Evolutionary conservation across 2,888 invertebrate species (phyloP).

Genomic region (Lycophotia porphyrea): DNA sequence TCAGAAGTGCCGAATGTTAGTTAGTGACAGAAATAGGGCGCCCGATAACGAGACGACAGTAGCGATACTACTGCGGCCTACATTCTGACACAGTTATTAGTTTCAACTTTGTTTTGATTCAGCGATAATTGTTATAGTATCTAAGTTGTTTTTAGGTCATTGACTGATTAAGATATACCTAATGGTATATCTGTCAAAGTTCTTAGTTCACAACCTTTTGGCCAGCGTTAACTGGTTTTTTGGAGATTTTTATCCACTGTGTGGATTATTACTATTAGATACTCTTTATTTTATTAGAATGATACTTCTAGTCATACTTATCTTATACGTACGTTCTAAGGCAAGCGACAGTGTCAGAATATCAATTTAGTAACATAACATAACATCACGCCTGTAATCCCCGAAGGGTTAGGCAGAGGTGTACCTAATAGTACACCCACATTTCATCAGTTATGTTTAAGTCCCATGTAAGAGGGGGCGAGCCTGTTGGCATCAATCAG

Average conservation of each 20-base stretch:
- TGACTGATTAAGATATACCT: neutral
- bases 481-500: no score
- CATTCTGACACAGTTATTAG: constrained; percentile 50
- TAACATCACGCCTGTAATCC: no score
- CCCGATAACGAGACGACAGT: constrained; percentile 52
- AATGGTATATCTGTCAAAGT: neutral
- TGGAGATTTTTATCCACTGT: neutral
- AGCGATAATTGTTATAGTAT: constrained; percentile 23
- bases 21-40: constrained; percentile 62
- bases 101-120: constrained; percentile 43
- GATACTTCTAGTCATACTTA: neutral
- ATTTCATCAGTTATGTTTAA: no score
- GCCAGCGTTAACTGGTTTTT: neutral
- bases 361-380: neutral
- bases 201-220: neutral
- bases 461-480: no score
- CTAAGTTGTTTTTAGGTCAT: constrained; percentile 22
- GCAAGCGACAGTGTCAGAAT: no score
- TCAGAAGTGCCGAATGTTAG: constrained; percentile 60
- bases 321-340: neutral
- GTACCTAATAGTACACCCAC: no score
- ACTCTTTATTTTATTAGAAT: neutral
- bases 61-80: constrained; percentile 45
- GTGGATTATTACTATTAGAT: neutral
- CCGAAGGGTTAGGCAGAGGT: no score